Evolutionary conservation across 2,888 invertebrate genomes (phyloP), one percentile per base, ranked within the genome.

Genomic region (Marronus borbonicus): DNA sequence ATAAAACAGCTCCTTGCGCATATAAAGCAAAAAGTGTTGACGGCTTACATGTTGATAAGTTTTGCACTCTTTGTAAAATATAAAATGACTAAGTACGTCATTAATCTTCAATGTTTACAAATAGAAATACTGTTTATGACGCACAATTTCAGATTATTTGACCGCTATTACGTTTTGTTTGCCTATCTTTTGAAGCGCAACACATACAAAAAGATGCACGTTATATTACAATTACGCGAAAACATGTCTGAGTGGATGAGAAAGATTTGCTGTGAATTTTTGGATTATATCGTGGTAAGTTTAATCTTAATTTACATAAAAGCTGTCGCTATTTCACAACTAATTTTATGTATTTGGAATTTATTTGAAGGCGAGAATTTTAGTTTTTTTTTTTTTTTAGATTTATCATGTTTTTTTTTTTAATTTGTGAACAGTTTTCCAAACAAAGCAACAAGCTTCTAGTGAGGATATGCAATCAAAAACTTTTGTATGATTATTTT

Each of bases 21-120:
- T 44, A 44, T 12, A 49, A 20, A 4, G 8, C 12, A 52, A 66
- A 66, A 44, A 66, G 20, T 62, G 66, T 49, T 49, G 20, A 68
- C 50, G 31, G 8, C 50, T 50, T 68, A 24, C 68, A 39, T 50
- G 39, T 24, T 50, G 50, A 50, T 50, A 44, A 49, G 44, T 24
- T 14, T 68, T 39, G 36, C 0, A 17, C 14, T 50, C 50, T 50
- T 17, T 68, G 24, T 39, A n/a, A 36, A 44, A 65, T 28, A 31
- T 36, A 39, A 65, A 68, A 14, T 24, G 10, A 28, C 28, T 20
- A 39, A 20, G 36, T 68, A 50, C 68, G 50, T 68, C 68, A 68
- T 50, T 62, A 50, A 28, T 50, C 68, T 50, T 24, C 20, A 28
- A 50, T 68, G 50, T 68, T 68, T 68, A 68, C 68, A 68, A 68